phyloP scores from a whole-genome alignment of 2,113 vertebrate genomes.

The Acrocephalus arundinaceus region DNA sequence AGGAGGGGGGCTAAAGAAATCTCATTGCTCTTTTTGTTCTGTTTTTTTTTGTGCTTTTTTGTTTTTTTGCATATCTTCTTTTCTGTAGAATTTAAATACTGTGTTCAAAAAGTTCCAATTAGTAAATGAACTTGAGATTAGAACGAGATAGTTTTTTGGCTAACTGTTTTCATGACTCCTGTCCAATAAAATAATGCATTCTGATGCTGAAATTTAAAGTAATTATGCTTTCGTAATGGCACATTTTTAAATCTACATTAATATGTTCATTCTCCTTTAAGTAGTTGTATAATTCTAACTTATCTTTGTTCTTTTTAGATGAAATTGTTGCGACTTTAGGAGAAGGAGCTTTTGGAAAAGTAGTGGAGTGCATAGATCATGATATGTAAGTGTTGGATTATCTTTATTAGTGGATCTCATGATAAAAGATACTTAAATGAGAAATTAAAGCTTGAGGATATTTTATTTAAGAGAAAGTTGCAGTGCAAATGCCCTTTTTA shows the following conservation, averaged over 20 bases:
- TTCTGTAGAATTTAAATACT: conserved; percentile 80
- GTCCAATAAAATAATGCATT: conserved; percentile 78
- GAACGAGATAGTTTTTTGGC: conserved; percentile 77
- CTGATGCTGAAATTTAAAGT: conserved; percentile 75
- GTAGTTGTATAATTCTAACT: conserved; percentile 48
- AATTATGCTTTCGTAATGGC: conserved; percentile 77
- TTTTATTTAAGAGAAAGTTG: neutral
- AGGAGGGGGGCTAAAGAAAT: conserved; percentile 78
- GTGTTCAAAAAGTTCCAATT: conserved; percentile 74
- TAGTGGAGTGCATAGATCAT: conserved; percentile 95
- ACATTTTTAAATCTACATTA: conserved; percentile 74
- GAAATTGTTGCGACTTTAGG: conserved; percentile 95
- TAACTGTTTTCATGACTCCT: conserved; percentile 78
- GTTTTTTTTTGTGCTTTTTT: conserved; percentile 79
- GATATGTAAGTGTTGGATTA: conserved; percentile 71
- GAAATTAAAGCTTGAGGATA: neutral
- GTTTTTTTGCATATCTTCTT: conserved; percentile 80
- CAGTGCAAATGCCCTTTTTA: neutral
- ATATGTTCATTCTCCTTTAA: conserved; percentile 59
- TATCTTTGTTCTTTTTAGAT: conserved; percentile 83
- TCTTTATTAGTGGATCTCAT: neutral
- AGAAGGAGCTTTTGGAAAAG: conserved; percentile 98
- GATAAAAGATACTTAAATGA: neutral
- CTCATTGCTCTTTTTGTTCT: conserved; percentile 82
- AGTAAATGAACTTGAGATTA: conserved; percentile 77